Base-by-base conservation (phyloP, 2,113 vertebrate genomes). In the Arvicanthis niloticus region DNA sequence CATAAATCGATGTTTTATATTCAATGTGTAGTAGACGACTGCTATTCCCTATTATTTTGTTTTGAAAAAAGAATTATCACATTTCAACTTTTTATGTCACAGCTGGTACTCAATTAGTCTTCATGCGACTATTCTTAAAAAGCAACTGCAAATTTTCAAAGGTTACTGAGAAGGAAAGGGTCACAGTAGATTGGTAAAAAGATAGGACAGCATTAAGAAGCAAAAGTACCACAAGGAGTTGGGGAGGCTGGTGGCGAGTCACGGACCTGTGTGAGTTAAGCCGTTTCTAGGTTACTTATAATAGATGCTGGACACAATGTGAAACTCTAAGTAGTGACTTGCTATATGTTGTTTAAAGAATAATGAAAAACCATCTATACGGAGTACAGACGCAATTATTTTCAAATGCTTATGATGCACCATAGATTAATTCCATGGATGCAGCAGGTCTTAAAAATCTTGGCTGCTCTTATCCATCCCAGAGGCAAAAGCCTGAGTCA, bases 91-190 rank as follows among this genome's bases (percentile, higher is more conserved):
- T n/a, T 11, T 37, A 37, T 34, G 4, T 80, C 34, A 5, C 8
- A 19, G 48, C 0, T 19, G 3, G 77, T 80, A 19, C 48, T 37
- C 77, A 80, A 37, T 53, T 51, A 37, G 29, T 53, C 77, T 80
- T 53, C 77, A n/a, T 78, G 13, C 26, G 13, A 13, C 81, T 34
- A 91, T 89, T 92, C 16, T 40, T 94, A n/a, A 70, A 96, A 94
- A 95, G 48, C 26, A 95, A 26, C 16, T 45, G 42, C n/a, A 89
- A 58, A 92, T 84, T 96, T 89, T 81, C 96, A 89, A 73, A 73
- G 76, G 37, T 4, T 24, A 62, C 3, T 34, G 3, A 17, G 29
- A n/a, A 86, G 42, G 60, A 53, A 87, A 88, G 62, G 21, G n/a
- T 19, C 6, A 17, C 91, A 16, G 42, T 13, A 62, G 16, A 37